Conservation (phyloP, 2,888 invertebrate genomes). For the Coleophora deauratella region DNA sequence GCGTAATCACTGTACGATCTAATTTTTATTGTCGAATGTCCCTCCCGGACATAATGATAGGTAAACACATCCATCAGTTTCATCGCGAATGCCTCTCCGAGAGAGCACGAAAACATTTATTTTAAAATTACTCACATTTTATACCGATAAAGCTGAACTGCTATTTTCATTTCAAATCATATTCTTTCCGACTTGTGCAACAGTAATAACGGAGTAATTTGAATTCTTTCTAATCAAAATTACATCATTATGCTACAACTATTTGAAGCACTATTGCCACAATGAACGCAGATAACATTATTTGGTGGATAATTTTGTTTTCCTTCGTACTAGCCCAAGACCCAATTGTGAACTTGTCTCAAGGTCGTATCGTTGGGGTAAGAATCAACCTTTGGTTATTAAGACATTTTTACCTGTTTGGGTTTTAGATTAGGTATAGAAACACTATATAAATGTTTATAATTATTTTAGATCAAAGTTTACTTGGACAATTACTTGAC, state of each 20-base stretch:
- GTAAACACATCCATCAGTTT: conserved; percentile 32
- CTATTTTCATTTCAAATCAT: no score
- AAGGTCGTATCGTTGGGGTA: conserved; percentile 76
- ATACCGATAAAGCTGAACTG: no score
- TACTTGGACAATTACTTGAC: conserved; percentile 76
- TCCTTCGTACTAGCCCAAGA: conserved; percentile 41
- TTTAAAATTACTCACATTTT: background rate
- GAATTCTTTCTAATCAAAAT: no score
- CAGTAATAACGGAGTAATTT: no score
- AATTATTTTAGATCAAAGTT: conserved; percentile 74
- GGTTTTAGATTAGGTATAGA: no score
- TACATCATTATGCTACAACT: no score
- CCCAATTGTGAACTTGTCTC: conserved; percentile 67
- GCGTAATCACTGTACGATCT: conserved; percentile 60
- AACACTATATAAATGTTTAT: background rate
- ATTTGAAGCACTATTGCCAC: background rate
- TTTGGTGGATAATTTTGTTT: conserved; percentile 5
- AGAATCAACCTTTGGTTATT: no score
- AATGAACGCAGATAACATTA: background rate
- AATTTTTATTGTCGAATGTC: conserved; percentile 47
- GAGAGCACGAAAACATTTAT: background rate
- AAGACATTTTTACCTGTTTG: conserved; percentile 6
- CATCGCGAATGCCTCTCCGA: conserved; percentile 16
- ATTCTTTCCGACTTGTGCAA: no score
- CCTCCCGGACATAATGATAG: conserved; percentile 27